phyloP scores from a whole-genome alignment of 2,888 invertebrate species.

The Cephalotes varians region DNA sequence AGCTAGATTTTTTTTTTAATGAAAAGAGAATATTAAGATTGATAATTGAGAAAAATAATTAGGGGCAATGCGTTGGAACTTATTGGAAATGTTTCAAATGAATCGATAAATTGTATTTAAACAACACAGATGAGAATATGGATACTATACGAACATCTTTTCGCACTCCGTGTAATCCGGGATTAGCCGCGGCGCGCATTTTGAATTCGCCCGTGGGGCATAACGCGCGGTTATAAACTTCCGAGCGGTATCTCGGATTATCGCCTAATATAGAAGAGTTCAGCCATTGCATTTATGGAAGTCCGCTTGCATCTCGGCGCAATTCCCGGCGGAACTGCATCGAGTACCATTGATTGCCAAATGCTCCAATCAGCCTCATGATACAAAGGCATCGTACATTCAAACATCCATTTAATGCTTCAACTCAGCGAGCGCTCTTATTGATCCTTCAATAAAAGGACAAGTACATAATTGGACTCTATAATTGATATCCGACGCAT shows the following conservation, averaged over 20 bases:
- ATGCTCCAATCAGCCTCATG: conserved; percentile 8
- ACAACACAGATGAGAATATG: conserved; percentile 13
- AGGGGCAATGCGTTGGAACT: neutral
- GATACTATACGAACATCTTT: conserved; percentile 41
- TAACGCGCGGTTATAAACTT: conserved; percentile 44
- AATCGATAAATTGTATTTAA: conserved; percentile 41
- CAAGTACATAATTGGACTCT: neutral
- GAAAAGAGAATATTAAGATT: neutral
- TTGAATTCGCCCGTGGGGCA: conserved; percentile 39
- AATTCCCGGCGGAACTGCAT: neutral
- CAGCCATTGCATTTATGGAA: conserved; percentile 22
- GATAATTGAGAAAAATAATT: neutral
- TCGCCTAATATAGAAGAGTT: conserved; percentile 44
- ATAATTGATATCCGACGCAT: neutral
- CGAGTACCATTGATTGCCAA: conserved; percentile 19
- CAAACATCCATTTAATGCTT: neutral
- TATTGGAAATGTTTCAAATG: neutral
- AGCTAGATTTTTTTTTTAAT: neutral
- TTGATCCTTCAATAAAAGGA: neutral
- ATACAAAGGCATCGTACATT: neutral
- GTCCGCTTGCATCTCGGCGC: neutral
- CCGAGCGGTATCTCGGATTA: conserved; percentile 37
- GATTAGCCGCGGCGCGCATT: conserved; percentile 48
- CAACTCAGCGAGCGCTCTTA: neutral
- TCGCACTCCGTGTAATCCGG: conserved; percentile 47